phyloP scores from a whole-genome alignment of 2,888 invertebrate species.

The Branchipolynoe longqiensis region DNA sequence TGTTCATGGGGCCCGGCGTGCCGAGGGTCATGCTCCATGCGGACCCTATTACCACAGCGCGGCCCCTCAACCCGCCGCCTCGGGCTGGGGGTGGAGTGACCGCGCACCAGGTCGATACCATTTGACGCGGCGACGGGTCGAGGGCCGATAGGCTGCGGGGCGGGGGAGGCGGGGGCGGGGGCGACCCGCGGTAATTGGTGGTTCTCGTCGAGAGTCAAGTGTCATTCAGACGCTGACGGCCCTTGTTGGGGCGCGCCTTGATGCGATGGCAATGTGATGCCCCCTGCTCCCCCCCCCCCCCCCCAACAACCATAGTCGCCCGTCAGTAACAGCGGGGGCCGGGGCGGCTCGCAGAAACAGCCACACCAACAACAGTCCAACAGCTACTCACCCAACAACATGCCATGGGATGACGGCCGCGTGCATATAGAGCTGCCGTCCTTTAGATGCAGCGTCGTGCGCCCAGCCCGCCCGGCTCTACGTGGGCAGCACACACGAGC shows the following conservation, averaged over 20 bases:
- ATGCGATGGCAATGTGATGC: neutral
- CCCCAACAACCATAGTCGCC: slow-evolving; percentile 9
- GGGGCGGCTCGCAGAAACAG: neutral
- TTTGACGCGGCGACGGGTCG: slow-evolving; percentile 2
- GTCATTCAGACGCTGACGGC: slow-evolving; percentile 52
- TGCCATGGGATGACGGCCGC: too few relatives aligned
- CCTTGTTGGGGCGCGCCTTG: slow-evolving; percentile 14
- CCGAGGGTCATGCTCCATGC: neutral
- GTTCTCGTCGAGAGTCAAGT: slow-evolving; percentile 55
- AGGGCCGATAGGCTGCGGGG: slow-evolving; percentile 42
- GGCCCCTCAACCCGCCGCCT: neutral
- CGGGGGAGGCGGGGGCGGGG: slow-evolving; percentile 17
- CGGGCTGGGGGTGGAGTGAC: neutral
- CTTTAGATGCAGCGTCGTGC: too few relatives aligned
- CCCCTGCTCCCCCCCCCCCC: neutral
- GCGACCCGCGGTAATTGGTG: slow-evolving; percentile 50
- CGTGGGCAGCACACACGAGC: too few relatives aligned
- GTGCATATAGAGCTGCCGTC: too few relatives aligned
- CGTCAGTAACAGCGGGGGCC: neutral
- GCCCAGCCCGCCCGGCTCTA: too few relatives aligned
- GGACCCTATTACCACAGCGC: slow-evolving; percentile 36
- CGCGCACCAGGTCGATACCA: slow-evolving; percentile 17
- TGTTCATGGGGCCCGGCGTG: neutral
- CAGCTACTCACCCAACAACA: too few relatives aligned
- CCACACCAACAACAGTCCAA: neutral